Evolutionary conservation across 2,797 vertebrate species (phyloP).

Genomic region (Manis crassicaudata): DNA sequence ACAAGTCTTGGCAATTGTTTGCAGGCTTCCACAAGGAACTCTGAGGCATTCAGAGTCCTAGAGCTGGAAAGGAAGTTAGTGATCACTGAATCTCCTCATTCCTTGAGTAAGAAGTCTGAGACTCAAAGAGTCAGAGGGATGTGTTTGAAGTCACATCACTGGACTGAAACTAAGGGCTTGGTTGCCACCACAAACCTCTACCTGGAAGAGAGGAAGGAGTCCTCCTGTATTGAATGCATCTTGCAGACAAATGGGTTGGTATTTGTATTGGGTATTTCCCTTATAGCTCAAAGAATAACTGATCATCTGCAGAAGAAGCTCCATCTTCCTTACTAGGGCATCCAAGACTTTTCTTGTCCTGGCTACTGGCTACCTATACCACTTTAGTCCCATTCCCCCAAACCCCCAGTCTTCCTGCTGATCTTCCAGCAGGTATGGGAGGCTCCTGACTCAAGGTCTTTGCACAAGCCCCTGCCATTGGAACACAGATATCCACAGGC

Average conservation of each 20-base stretch:
- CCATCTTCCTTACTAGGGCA: not conserved
- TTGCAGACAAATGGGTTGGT: not conserved
- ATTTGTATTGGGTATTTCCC: not conserved
- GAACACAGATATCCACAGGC: not conserved
- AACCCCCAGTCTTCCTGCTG: not conserved
- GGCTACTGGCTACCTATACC: not conserved
- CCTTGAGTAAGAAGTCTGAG: not conserved
- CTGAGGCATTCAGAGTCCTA: fast-evolving
- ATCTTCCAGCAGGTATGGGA: not conserved
- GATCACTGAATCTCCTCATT: not conserved
- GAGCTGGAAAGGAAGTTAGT: not conserved
- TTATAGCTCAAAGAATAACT: not conserved
- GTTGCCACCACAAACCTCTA: not conserved
- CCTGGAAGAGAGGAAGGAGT: too few relatives aligned
- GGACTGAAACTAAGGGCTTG: not conserved
- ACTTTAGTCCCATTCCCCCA: not conserved
- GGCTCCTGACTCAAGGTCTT: not conserved
- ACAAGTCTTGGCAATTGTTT: fast-evolving
- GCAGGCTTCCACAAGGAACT: fast-evolving
- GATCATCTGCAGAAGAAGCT: not conserved
- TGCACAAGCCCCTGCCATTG: not conserved
- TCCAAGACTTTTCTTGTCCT: not conserved
- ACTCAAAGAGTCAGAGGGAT: not conserved
- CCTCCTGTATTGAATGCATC: not conserved
- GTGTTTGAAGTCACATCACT: fast-evolving